Conservation (phyloP, 1,140 invertebrate genomes). For the Pseudoatta argentina region DNA sequence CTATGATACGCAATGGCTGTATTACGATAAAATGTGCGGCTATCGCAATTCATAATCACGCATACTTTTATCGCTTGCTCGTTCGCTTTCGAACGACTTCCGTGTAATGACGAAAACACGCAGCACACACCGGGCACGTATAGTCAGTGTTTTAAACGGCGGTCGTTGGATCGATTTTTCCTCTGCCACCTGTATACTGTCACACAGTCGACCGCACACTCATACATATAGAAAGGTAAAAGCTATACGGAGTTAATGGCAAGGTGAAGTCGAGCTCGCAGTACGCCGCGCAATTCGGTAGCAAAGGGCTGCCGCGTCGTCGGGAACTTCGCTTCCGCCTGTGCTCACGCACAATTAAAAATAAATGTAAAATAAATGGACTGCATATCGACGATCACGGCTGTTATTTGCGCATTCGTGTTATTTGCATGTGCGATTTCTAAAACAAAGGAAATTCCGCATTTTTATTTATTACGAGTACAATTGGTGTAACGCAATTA, state of each 20-base stretch:
- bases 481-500: neutral
- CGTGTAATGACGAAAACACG: conserved; percentile 43
- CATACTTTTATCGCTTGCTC: conserved; percentile 24
- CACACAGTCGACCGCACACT: conserved; percentile 72
- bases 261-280: conserved; percentile 79
- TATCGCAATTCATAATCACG: neutral
- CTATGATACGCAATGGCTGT: neutral
- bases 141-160: conserved; percentile 66
- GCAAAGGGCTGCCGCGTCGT: conserved; percentile 56
- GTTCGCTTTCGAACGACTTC: conserved; percentile 37
- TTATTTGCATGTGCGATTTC: neutral
- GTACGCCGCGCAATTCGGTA: conserved; percentile 73
- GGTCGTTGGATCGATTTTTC: conserved; percentile 80
- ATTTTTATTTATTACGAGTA: neutral
- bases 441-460: conserved; percentile 5
- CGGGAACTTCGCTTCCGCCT: conserved; percentile 42
- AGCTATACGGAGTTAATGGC: conserved; percentile 77
- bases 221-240: conserved; percentile 69
- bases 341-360: conserved; percentile 59
- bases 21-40: neutral
- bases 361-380: neutral
- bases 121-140: conserved; percentile 32
- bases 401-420: neutral
- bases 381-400: neutral
- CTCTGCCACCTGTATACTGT: conserved; percentile 75